Percentiles rank a stretch among this genome's conserved stretches.
These are phyloP conservation scores for Lepilemur septentrionalis DNA, from an alignment of 2,797 vertebrate genomes.

Conservation along the genomic window DNA sequence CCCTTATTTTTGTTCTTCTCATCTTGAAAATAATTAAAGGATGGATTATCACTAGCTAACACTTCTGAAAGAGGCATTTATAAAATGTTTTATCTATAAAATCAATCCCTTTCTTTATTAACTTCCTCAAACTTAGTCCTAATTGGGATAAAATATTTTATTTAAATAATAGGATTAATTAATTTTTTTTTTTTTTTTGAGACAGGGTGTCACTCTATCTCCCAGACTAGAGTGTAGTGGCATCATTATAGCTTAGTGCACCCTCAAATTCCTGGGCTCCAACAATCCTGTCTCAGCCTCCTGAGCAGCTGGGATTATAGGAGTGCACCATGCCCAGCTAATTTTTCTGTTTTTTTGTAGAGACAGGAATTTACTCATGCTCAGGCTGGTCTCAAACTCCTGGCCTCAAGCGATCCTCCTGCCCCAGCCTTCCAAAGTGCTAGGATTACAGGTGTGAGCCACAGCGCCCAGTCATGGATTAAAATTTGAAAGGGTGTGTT, in stretches of 20 bases:
- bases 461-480: neutral
- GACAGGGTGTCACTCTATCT: too few relatives aligned
- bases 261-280: neutral
- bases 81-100: neutral
- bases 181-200: neutral
- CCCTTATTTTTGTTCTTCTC: neutral
- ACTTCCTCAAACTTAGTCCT: neutral
- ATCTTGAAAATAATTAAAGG: neutral
- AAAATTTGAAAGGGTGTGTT: neutral
- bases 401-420: neutral
- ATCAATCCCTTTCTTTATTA: neutral
- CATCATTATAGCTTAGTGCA: neutral
- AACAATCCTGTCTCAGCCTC: neutral
- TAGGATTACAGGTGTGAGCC: neutral
- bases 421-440: neutral
- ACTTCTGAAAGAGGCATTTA: neutral
- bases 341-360: neutral
- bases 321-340: neutral
- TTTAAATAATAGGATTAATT: neutral
- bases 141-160: neutral
- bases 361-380: neutral
- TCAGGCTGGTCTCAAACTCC: neutral
- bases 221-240: neutral
- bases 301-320: neutral
- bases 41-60: neutral